Evolutionary conservation across 2,797 vertebrate species (phyloP).

Genomic region (Lemur catta): DNA sequence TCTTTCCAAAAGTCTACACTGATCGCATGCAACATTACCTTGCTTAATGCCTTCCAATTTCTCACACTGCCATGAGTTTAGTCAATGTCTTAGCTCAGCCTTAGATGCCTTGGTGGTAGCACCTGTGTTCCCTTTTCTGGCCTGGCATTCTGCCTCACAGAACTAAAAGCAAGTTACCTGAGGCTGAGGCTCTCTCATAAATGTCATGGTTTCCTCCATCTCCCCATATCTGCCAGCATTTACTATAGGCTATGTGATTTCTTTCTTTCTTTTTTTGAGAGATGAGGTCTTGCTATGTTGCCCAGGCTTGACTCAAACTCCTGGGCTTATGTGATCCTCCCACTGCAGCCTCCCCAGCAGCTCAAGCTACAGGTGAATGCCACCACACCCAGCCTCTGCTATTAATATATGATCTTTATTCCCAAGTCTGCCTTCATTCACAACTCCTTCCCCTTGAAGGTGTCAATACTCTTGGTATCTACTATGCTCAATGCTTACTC

Average conservation of each 20-base stretch:
- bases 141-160: not conserved
- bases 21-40: not conserved
- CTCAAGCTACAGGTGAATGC: not conserved
- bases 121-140: not conserved
- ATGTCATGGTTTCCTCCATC: not conserved
- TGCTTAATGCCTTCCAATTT: not conserved
- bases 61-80: not conserved
- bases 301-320: not conserved
- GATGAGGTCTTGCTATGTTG: not conserved
- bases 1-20: conserved; percentile 7
- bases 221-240: not conserved
- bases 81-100: not conserved
- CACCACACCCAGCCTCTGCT: not conserved
- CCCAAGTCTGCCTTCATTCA: not conserved
- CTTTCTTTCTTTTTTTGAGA: not conserved
- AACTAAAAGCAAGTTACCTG: not conserved
- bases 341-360: not conserved
- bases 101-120: not conserved
- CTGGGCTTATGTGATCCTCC: not conserved
- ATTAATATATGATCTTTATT: not conserved
- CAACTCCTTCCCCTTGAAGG: not conserved
- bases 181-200: not conserved
- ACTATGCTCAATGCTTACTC: not conserved
- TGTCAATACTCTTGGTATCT: not conserved
- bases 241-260: not conserved